Conservation (phyloP, 1,140 invertebrate species). For the Calliopsis andreniformis region DNA sequence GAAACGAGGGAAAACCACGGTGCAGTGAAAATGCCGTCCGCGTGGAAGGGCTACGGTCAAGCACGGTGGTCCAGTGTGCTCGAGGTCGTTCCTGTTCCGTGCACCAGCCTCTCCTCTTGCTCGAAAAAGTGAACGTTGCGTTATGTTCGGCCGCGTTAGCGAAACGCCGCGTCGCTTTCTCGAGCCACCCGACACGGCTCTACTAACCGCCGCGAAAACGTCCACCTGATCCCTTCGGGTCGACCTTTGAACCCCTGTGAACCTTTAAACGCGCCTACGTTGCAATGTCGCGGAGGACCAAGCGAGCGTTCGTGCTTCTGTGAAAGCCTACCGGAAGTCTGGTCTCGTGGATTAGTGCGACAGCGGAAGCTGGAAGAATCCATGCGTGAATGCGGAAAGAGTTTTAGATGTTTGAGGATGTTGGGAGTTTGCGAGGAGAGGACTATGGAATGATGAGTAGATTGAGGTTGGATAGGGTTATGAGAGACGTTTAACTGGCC, state of each 20-base stretch:
- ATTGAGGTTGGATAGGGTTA: neutral
- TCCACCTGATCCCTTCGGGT: neutral
- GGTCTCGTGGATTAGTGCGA: neutral
- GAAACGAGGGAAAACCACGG: constrained; percentile 7
- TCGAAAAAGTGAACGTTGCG: constrained; percentile 70
- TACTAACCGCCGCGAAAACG: constrained; percentile 67
- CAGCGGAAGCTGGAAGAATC: too few species aligned
- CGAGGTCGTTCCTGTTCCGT: constrained; percentile 49
- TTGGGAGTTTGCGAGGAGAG: neutral
- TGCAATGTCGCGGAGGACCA: constrained; percentile 20
- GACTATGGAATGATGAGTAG: neutral
- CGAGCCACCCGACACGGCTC: constrained; percentile 18
- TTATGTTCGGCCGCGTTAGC: constrained; percentile 48
- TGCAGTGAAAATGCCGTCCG: constrained; percentile 45
- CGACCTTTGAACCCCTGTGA: neutral
- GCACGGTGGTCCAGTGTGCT: constrained; percentile 42
- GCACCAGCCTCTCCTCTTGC: constrained; percentile 25
- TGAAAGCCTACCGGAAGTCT: neutral
- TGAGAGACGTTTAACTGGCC: neutral
- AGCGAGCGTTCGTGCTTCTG: neutral
- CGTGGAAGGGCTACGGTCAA: constrained; percentile 18
- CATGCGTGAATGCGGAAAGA: neutral
- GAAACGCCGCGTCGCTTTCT: constrained; percentile 66
- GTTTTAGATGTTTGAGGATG: neutral
- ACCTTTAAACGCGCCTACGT: too few species aligned